These are phyloP conservation scores for Platycheirus albimanus DNA, from an alignment of 2,888 invertebrate genomes.

Conservation along the genomic window DNA sequence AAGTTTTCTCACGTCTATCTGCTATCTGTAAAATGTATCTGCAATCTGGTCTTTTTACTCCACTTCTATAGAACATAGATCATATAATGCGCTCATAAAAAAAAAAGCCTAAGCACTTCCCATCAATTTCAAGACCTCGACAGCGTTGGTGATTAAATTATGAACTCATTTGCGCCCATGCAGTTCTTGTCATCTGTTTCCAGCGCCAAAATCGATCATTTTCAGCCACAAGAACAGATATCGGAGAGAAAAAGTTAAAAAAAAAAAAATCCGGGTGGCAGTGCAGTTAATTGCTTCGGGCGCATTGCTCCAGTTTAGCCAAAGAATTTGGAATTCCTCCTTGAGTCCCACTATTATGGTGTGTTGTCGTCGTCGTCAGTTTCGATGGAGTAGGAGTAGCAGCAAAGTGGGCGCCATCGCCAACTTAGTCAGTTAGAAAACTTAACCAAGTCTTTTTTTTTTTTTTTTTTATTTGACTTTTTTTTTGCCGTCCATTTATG, in stretches of 20 bases:
- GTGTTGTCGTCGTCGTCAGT: constrained; percentile 31
- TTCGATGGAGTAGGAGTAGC: constrained; percentile 59
- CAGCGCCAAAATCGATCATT: constrained; percentile 64
- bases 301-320: constrained; percentile 57
- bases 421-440: constrained; percentile 55
- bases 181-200: constrained; percentile 69
- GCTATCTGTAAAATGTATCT: neutral
- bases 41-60: neutral
- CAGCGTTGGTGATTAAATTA: constrained; percentile 63
- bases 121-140: constrained; percentile 44
- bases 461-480: neutral
- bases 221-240: constrained; percentile 25
- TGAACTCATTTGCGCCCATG: constrained; percentile 72
- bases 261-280: constrained; percentile 35
- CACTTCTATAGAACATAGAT: constrained; percentile 21
- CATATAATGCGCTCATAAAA: neutral
- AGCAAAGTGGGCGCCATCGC: constrained; percentile 69
- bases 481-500: constrained; percentile 38
- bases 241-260: too few species aligned
- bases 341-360: constrained; percentile 60
- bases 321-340: constrained; percentile 67
- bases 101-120: constrained; percentile 33
- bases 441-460: constrained; percentile 19
- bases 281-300: constrained; percentile 64
- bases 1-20: constrained; percentile 9